A percentile compares a stretch with the other conserved stretches of the same genome.
Evolutionary conservation across 2,888 invertebrate species (phyloP).

Genomic region (Agrotis ipsilon): DNA sequence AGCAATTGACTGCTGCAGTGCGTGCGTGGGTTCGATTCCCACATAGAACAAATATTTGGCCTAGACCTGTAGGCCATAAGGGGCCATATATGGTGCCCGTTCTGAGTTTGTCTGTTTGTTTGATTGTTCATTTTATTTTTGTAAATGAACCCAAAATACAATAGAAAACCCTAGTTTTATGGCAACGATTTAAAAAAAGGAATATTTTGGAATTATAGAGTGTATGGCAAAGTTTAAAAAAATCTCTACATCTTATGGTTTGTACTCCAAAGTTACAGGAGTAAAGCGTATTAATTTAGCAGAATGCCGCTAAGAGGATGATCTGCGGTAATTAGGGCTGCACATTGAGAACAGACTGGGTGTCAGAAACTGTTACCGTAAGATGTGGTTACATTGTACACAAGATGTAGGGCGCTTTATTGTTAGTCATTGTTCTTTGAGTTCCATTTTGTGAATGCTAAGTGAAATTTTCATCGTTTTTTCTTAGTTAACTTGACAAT

Average conservation of each 20-base stretch:
- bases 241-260: constrained; percentile 39
- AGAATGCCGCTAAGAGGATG: constrained; percentile 79
- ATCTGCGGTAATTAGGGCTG: constrained; percentile 81
- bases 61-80: too few relatives aligned
- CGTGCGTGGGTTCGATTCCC: too few relatives aligned
- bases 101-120: too few relatives aligned
- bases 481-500: background rate
- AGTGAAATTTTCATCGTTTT: background rate
- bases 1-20: too few relatives aligned
- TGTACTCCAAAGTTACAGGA: constrained; percentile 56
- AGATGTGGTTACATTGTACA: constrained; percentile 57
- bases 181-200: too few relatives aligned
- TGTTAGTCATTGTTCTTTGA: constrained; percentile 34
- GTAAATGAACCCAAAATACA: too few relatives aligned
- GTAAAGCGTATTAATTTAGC: constrained; percentile 78
- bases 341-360: constrained; percentile 76
- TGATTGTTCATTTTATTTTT: too few relatives aligned
- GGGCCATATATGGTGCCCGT: too few relatives aligned
- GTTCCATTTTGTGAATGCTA: background rate
- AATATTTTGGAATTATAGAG: too few relatives aligned
- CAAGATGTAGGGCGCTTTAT: constrained; percentile 28
- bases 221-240: too few relatives aligned
- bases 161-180: too few relatives aligned
- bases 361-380: constrained; percentile 67
- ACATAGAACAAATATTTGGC: too few relatives aligned